Evolutionary conservation across 92 coral and sea anemone genomes (phyloP).

Genomic region (Porites divaricata): DNA sequence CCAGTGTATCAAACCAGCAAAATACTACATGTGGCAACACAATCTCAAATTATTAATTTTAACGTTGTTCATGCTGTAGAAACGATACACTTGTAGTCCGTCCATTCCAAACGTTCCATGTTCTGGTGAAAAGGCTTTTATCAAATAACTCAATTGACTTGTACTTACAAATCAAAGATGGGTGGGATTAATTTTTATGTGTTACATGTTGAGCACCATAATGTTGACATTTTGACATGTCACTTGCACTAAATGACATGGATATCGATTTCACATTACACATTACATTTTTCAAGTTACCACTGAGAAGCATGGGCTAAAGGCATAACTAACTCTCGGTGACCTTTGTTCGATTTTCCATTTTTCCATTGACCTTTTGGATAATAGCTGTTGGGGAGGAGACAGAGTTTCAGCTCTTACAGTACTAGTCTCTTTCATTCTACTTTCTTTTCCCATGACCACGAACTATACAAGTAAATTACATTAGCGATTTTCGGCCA

Average conservation of each 20-base stretch:
- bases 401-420: neutral
- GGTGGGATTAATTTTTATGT: neutral
- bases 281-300: neutral
- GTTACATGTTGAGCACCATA: neutral
- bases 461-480: neutral
- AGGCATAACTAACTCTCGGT: neutral
- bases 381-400: neutral
- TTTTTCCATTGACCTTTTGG: too few relatives aligned
- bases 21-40: too few relatives aligned
- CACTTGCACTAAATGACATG: conserved; percentile 10
- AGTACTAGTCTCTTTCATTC: neutral
- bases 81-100: too few relatives aligned
- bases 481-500: neutral
- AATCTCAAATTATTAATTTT: too few relatives aligned
- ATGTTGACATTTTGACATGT: conserved; percentile 5
- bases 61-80: too few relatives aligned
- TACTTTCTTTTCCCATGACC: neutral
- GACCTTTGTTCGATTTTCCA: neutral
- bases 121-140: too few relatives aligned
- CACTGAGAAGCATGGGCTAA: neutral
- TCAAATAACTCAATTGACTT: too few relatives aligned
- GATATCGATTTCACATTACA: neutral
- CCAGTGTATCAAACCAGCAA: too few relatives aligned
- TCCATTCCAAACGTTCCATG: too few relatives aligned
- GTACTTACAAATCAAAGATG: conserved; percentile 7